Evolutionary conservation across 2,888 invertebrate species (phyloP), one percentile per base, ranked within the genome.

Genomic region (Aporophyla lueneburgensis): DNA sequence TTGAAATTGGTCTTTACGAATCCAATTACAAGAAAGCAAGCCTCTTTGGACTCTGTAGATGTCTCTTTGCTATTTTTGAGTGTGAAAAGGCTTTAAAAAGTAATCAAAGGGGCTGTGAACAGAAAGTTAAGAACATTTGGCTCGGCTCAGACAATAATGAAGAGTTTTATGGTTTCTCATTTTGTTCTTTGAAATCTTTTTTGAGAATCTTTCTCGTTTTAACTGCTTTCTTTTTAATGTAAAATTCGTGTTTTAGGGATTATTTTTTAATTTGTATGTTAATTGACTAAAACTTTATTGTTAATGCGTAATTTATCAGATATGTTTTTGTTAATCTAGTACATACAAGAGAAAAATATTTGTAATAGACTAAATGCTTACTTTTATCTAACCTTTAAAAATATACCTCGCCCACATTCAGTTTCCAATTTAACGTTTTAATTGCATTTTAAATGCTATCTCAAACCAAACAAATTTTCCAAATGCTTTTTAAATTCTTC

Each of bases 401-500:
- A 51, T n/a, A 56, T 70, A 71, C 12, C 2, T 7, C 16, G 0
- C 53, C 59, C 33, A 59, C 67, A 19, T 83, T 65, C 71, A 73
- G 71, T 69, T 80, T 43, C 43, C 73, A 74, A 78, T 65, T 81
- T 83, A 76, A 83, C 83, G 82, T 88, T 86, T 82, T 87, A 78
- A 86, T 88, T 81, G 77, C 79, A 87, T 89, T 91, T 90, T 92
- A 93, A 93, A 94, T 92, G 89, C 87, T 86, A 91, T 92, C 89
- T 91, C 89, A 89, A 91, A 92, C 91, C 91, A 92, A 94, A 93
- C 92, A 93, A 95, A 96, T 96, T 95, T 94, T 85, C 89, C 90
- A 95, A 96, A 96, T 95, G 95, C 93, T 95, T 94, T 94, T 94
- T 93, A 93, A 96, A 95, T 94, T 95, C 93, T 94, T 94, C 91